These are phyloP conservation scores for Lagopus leucura DNA, from an alignment of 2,113 vertebrate genomes.

Conservation along the genomic window DNA sequence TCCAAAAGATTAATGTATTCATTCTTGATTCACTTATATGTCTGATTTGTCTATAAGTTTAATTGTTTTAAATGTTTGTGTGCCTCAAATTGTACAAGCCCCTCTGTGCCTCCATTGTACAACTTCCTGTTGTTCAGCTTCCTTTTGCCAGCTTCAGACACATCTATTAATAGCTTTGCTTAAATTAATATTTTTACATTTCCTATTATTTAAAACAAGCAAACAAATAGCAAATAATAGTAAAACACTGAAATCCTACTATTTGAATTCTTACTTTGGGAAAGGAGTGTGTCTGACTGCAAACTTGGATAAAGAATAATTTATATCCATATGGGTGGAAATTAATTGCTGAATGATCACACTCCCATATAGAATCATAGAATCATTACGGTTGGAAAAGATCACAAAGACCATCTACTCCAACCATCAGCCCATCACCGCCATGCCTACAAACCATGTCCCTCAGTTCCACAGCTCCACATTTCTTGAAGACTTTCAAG, in stretches of 20 bases:
- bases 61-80: background rate
- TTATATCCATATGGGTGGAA: background rate
- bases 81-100: background rate
- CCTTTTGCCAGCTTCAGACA: background rate
- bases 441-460: too few species aligned
- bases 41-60: background rate
- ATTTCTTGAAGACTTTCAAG: too few species aligned
- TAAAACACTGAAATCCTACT: background rate
- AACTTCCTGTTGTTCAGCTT: background rate
- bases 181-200: background rate
- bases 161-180: background rate
- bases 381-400: too few species aligned
- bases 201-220: background rate
- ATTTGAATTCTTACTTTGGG: background rate
- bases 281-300: background rate
- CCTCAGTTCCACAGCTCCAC: too few species aligned
- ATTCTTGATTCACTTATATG: background rate
- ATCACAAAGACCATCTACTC: too few species aligned
- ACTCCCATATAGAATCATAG: too few species aligned
- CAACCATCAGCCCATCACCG: too few species aligned
- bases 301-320: background rate
- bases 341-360: background rate
- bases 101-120: background rate
- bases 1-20: background rate
- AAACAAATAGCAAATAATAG: too few species aligned